Base-by-base conservation (phyloP, 35 echinoderm and acorn worm species). In the Acanthaster planci region DNA sequence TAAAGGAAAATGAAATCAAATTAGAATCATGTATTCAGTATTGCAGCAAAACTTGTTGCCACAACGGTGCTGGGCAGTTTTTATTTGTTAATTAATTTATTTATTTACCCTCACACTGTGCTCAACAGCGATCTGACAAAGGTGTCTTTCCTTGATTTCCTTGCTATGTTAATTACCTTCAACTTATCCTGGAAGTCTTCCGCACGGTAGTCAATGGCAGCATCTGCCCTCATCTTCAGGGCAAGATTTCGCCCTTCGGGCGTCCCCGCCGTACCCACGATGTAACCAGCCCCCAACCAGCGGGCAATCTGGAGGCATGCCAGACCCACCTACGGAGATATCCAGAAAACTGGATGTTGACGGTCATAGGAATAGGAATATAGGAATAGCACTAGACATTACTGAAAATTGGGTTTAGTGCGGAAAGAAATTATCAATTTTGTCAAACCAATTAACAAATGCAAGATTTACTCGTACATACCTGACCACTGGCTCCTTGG, bases 401-500 rank as follows among this genome's bases (percentile, higher is more conserved):
- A n/a, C n/a, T n/a, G n/a, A n/a, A n/a, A n/a, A n/a, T n/a, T n/a
- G n/a, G n/a, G n/a, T n/a, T n/a, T n/a, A n/a, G n/a, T n/a, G n/a
- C n/a, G n/a, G n/a, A n/a, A n/a, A n/a, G n/a, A n/a, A n/a, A n/a
- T n/a, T n/a, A n/a, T n/a, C n/a, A n/a, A n/a, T n/a, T n/a, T 47
- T 47, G 42, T 47, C 12, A 47, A 47, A 47, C 4, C 42, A 47
- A 47, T 47, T 47, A 12, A 47, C 4, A 12, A 47, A 47, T 12
- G 12, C 42, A 47, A 12, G 12, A 47, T 47, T 47, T 47, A n/a
- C n/a, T 12, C 42, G 1, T 26, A 85, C 80, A 90, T 86, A 90
- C 92, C 75, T 78, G 75, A 21, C 92, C 92, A 82, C 92, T 94
- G 10, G 87, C 92, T 22, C 92, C 92, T 39, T 90, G 82, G 39